Percentiles rank a stretch among this genome's conserved stretches.
Evolutionary conservation across 2,113 vertebrate genomes (phyloP).

Genomic region (Xenotilapia caudafasciata): DNA sequence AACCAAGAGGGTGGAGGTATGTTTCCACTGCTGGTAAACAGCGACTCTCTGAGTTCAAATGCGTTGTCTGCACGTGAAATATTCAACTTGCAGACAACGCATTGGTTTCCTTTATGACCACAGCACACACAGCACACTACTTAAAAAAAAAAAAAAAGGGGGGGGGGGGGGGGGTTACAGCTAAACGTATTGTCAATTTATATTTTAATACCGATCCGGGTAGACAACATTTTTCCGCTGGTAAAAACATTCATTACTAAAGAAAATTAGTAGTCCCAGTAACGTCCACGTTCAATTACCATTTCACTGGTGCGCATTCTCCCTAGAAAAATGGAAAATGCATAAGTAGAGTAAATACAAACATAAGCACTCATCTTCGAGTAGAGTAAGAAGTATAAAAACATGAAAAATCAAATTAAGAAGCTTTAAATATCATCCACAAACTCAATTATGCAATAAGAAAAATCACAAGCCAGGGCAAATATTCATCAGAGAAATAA

Average conservation of each 20-base stretch:
- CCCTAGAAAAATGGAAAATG: neutral
- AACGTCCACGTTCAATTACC: neutral
- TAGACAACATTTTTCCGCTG: neutral
- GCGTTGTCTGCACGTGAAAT: neutral
- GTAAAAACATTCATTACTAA: neutral
- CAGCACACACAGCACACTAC: neutral
- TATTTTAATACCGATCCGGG: neutral
- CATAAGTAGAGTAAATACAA: neutral
- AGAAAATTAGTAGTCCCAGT: neutral
- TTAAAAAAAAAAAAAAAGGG: rapidly evolving
- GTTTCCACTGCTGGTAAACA: neutral
- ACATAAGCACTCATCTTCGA: neutral
- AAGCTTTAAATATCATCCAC: neutral
- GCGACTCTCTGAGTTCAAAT: neutral
- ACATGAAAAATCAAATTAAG: neutral
- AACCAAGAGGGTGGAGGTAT: neutral
- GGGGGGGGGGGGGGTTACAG: rapidly evolving
- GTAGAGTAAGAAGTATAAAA: neutral
- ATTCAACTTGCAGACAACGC: neutral
- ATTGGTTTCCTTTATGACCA: neutral
- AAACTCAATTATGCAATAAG: neutral
- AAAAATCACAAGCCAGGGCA: neutral
- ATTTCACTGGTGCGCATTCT: neutral
- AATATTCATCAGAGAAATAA: neutral
- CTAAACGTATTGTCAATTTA: neutral